phyloP scores from a whole-genome alignment of 1,140 invertebrate genomes.

The Condylostylus longicornis region DNA sequence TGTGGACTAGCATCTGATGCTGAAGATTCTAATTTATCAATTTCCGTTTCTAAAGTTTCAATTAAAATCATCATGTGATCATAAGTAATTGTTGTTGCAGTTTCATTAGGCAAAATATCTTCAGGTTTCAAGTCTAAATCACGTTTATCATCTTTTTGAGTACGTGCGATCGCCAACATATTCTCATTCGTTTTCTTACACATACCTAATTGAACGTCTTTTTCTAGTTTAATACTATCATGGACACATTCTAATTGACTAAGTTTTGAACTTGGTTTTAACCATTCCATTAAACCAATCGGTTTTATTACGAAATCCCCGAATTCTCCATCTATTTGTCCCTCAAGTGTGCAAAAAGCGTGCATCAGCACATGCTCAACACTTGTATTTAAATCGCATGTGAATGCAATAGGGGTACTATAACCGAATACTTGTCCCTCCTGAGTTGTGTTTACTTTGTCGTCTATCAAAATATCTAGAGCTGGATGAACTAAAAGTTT shows the following conservation, averaged over 20 bases:
- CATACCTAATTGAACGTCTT: conserved; percentile 69
- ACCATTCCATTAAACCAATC: conserved; percentile 28
- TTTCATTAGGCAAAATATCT: conserved; percentile 58
- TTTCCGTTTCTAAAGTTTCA: conserved; percentile 70
- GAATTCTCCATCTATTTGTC: conserved; percentile 46
- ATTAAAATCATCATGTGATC: conserved; percentile 59
- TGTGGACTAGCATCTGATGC: conserved; percentile 40
- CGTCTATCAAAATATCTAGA: conserved; percentile 34
- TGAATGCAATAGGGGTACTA: conserved; percentile 60
- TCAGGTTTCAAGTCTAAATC: conserved; percentile 53
- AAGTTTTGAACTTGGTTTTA: conserved; percentile 43
- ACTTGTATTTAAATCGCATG: conserved; percentile 71
- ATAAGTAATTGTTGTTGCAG: conserved; percentile 54
- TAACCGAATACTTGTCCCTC: conserved; percentile 33
- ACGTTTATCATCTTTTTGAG: conserved; percentile 55
- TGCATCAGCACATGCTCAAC: conserved; percentile 78
- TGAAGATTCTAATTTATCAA: conserved; percentile 54
- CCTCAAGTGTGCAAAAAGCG: conserved; percentile 66
- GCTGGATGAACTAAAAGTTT: conserved; percentile 68
- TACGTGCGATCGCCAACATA: conserved; percentile 33
- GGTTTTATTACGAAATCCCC: conserved; percentile 46
- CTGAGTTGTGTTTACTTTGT: conserved; percentile 16
- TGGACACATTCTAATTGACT: conserved; percentile 88
- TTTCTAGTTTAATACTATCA: conserved; percentile 83
- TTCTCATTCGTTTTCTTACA: conserved; percentile 46